phyloP scores from a whole-genome alignment of 2,113 vertebrate species.

The Gallinago jamesoni region DNA sequence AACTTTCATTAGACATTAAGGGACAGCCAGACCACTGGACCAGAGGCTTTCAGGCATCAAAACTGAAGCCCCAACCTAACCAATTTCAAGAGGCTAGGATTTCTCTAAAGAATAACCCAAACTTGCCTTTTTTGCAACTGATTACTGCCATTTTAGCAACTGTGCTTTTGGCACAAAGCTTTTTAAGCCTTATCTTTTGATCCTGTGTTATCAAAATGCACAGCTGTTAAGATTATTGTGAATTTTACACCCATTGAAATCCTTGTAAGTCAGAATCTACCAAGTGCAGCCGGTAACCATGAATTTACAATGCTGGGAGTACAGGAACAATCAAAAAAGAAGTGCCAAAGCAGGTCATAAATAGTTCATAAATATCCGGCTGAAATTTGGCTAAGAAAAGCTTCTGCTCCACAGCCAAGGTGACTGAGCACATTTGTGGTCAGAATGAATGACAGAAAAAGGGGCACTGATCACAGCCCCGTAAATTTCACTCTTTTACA shows the following conservation, averaged over 20 bases:
- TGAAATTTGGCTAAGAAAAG: neutral
- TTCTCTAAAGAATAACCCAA: neutral
- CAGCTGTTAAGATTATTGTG: neutral
- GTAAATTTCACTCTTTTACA: neutral
- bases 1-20: neutral
- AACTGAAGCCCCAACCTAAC: neutral
- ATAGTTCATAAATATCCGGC: neutral
- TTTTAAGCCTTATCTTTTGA: neutral
- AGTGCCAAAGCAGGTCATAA: neutral
- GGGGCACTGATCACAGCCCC: fast-evolving
- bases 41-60: neutral
- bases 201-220: neutral
- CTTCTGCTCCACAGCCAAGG: neutral
- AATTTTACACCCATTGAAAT: neutral
- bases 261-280: neutral
- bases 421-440: neutral
- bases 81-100: neutral
- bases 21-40: neutral
- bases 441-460: neutral
- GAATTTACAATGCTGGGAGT: neutral
- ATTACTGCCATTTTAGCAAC: neutral
- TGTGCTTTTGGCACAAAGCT: neutral
- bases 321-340: neutral
- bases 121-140: neutral
- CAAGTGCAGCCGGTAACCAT: neutral